These are phyloP conservation scores for Noctua pronuba DNA, from an alignment of 2,888 invertebrate genomes.

Conservation along the genomic window DNA sequence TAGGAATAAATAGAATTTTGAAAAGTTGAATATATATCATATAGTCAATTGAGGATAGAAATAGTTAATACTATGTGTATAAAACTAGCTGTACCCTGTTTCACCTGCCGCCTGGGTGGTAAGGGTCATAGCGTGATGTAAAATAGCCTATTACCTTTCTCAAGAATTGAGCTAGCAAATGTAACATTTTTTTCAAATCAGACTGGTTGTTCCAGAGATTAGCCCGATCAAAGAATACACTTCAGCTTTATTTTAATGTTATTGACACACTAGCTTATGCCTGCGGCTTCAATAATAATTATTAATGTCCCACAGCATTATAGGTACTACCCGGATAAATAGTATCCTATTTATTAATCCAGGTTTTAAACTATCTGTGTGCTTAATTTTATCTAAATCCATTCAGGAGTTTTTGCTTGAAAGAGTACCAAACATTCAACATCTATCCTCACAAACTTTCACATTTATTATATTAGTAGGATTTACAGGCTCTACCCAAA, in stretches of 20 bases:
- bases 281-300: too few species aligned
- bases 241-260: not conserved
- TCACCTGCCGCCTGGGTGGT: not conserved
- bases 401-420: too few species aligned
- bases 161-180: not conserved
- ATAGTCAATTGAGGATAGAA: not conserved
- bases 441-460: too few species aligned
- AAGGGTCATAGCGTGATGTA: not conserved
- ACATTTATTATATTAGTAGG: too few species aligned
- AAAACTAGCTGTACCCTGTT: not conserved
- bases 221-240: not conserved
- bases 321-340: too few species aligned
- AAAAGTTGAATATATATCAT: not conserved
- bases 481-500: not conserved
- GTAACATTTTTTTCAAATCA: not conserved
- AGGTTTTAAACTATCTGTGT: too few species aligned
- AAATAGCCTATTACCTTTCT: not conserved
- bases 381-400: too few species aligned
- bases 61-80: not conserved
- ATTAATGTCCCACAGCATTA: too few species aligned
- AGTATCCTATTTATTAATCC: too few species aligned
- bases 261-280: not conserved
- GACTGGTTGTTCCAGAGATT: not conserved
- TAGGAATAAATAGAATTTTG: not conserved
- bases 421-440: too few species aligned